Evolutionary conservation across 1,140 invertebrate genomes (phyloP), one percentile per base, ranked within the genome.

Genomic region (Formica selysi): DNA sequence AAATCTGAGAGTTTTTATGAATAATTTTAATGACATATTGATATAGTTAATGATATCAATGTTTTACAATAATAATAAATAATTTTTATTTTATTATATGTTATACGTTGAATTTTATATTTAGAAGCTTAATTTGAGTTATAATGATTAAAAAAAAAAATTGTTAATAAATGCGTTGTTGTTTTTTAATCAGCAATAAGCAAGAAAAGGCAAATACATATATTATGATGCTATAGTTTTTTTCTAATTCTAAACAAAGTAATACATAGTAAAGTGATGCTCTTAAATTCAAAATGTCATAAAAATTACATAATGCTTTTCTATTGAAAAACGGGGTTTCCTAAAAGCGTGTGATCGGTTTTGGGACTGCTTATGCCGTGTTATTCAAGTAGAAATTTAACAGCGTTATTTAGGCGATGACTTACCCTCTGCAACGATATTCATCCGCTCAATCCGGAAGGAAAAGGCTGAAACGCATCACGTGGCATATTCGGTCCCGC

Each of bases 401-500:
- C 61, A 81, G 29, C 57, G 73, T 36, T 73, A 65, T 86, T 79
- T 57, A 48, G 64, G 57, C 32, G 44, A 32, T 59, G 76, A 73
- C 74, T 74, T 84, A 59, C 29, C 73, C 68, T 85, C 73, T 86
- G 76, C 36, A 61, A 32, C 67, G 57, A 59, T 83, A 74, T 73
- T 83, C 67, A 13, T 6, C 4, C 54, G 68, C 38, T 13, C 51
- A n/a, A 51, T 85, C 62, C 36, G 83, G 48, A 76, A 85, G 71
- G 22, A 81, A 74, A 74, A 48, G 79, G 57, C 51, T 38, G 38
- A 38, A 80, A 76, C 64, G 78, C 78, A 86, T 89, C 85, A 84
- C 76, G 78, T n/a, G 48, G 76, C 62, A 86, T 90, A 87, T 87
- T 91, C 76, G 73, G 74, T 76, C 57, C 68, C 84, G 85, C 85